Base-by-base conservation (phyloP, 2,888 invertebrate species). In the Amitus sp. region DNA sequence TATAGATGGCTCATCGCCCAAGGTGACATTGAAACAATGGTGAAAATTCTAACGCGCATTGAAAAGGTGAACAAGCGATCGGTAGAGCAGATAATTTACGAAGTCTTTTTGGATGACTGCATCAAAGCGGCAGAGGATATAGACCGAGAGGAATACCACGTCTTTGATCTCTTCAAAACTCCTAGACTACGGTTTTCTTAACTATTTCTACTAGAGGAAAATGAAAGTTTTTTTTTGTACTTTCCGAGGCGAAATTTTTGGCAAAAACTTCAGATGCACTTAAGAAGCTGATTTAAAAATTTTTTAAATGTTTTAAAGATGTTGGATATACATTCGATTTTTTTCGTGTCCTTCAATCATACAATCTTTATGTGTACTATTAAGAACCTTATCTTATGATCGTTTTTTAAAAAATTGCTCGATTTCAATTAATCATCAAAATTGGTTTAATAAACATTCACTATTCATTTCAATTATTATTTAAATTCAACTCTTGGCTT, bases 11-110 rank as follows among this genome's bases (percentile, higher is more conserved):
- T 69, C 2, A 62, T 66, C 20, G 60, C 53, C 34, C 56, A 65
- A 23, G 67, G 65, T n/a, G 66, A 66, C 1, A 80, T 84, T 1
- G 83, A 81, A 59, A 77, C 82, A 45, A 84, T 85, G 0, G 83
- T 85, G 0, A 75, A 78, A 17, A 82, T 85, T 0, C 71, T 85
- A 50, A 78, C 71, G 46, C 82, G 73, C 47, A 84, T 85, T 56
- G 85, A 85, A 62, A 80, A 73, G 56, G 78, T 85, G 0, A 85
- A 85, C 64, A 76, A 82, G 1, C 83, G 79, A 0, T 82, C 83
- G 50, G 83, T 85, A 9, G 85, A 85, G 1, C 82, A 84, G 6
- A 82, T 84, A 50, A 82, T 84, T 1, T 77, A 85, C 77, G 84
- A 85, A 59, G 83, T 84, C 18, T 85, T 85, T 68, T 80, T 85